phyloP scores from a whole-genome alignment of 2,113 vertebrate genomes.

The Marmota flaviventris region DNA sequence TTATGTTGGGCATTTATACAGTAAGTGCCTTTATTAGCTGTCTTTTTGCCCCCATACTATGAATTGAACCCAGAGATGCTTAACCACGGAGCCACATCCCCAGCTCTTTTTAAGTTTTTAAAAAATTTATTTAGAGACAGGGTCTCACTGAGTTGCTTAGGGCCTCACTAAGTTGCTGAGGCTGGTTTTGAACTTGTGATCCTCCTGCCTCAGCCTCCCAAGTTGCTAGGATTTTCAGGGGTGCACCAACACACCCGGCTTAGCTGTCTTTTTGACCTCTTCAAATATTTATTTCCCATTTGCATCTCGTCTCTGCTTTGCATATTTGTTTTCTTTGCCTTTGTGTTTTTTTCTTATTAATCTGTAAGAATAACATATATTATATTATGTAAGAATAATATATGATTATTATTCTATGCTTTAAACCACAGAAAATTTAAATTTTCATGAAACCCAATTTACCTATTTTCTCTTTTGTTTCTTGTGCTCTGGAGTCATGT shows the following conservation, averaged over 20 bases:
- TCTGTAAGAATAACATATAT: background rate
- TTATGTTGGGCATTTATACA: background rate
- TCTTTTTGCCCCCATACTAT: background rate
- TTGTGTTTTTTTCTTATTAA: conserved; percentile 1
- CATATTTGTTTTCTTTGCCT: background rate
- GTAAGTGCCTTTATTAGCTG: background rate
- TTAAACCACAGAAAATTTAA: no score
- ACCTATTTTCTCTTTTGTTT: no score
- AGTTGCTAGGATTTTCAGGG: background rate
- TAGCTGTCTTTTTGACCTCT: background rate
- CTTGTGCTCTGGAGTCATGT: no score
- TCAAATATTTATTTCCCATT: conserved; percentile 43
- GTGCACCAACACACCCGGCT: no score
- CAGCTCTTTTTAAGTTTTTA: no score
- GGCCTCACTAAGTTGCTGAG: background rate
- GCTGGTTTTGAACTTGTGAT: background rate
- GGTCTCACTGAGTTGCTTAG: background rate
- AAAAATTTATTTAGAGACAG: background rate
- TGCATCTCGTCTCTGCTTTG: background rate
- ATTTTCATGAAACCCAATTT: no score
- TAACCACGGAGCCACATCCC: no score
- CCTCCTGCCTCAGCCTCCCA: no score
- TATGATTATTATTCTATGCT: no score
- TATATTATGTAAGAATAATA: no score
- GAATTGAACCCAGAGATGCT: no score